Evolutionary conservation across 2,113 vertebrate genomes (phyloP), one percentile per base, ranked within the genome.

Genomic region (Tricholaema leucomelas): DNA sequence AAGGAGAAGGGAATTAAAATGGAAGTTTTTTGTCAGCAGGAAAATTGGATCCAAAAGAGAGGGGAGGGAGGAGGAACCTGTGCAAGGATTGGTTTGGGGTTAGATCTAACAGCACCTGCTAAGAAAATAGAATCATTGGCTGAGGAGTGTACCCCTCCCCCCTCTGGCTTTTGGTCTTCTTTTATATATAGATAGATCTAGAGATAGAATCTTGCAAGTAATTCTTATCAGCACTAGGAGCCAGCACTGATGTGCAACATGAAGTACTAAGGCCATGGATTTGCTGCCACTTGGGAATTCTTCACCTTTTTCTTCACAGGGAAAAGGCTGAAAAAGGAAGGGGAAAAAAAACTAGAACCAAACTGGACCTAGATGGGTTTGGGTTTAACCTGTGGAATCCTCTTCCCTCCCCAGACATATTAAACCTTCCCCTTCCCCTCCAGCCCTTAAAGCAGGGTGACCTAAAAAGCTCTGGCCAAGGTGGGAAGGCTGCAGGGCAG

Each of bases 1-100:
- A n/a, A n/a, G n/a, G n/a, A 38, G 38, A 38, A 12, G 38, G 12
- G 96, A 97, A 98, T 98, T 97, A 98, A 98, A 96, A 97, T 98
- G 82, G 3, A 95, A 9, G 10, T 42, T 98, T 97, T 96, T 98
- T 98, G 97, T 86, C 97, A 84, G 91, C 94, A 95, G 84, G 98
- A 96, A 91, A 96, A 97, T 97, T 83, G 84, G 97, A 93, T 94
- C 73, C 10, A 38, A 77, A 91, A 75, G 11, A 38, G 38, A 38
- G 38, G 42, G 77, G 91, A 81, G 73, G 85, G 90, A 85, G 48
- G 3, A 50, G 2, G 52, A 55, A 82, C 88, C 93, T 20, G 66
- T 44, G 85, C 70, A 95, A 94, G 66, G 91, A 79, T 50, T n/a
- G 81, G 91, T 75, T 97, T 95, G 64, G 94, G 93, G 94, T 96